Percentiles rank a stretch among this genome's conserved stretches.
phyloP scores from a whole-genome alignment of 2,888 invertebrate genomes.

The Spisula solida region DNA sequence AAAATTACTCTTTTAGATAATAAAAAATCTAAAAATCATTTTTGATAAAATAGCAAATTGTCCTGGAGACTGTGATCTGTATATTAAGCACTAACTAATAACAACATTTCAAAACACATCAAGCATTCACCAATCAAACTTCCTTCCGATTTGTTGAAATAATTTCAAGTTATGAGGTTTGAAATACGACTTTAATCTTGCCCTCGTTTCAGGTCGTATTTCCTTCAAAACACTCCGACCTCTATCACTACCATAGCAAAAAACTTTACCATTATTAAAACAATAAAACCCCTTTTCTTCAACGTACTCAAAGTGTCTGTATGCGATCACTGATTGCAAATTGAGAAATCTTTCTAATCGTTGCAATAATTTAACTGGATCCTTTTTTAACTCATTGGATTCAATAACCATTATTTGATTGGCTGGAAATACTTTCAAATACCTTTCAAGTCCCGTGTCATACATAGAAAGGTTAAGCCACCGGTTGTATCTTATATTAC shows the following conservation, averaged over 20 bases:
- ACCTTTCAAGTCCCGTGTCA: constrained; percentile 23
- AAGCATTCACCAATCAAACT: not conserved
- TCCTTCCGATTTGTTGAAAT: not conserved
- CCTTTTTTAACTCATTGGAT: constrained; percentile 27
- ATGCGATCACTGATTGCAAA: constrained; percentile 70
- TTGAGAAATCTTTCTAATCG: constrained; percentile 79
- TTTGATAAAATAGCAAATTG: too few species aligned
- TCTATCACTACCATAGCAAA: not conserved
- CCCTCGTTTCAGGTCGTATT: not conserved
- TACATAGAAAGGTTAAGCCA: constrained; percentile 24
- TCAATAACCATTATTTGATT: constrained; percentile 51
- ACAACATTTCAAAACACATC: too few species aligned
- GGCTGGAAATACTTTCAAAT: constrained; percentile 23
- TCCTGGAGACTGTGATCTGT: too few species aligned
- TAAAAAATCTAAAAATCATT: too few species aligned
- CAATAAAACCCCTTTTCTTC: constrained; percentile 5
- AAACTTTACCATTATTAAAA: not conserved
- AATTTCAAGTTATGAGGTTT: constrained; percentile 34
- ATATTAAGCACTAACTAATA: too few species aligned
- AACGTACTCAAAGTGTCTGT: constrained; percentile 96
- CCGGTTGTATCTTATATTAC: not conserved
- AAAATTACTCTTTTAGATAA: too few species aligned
- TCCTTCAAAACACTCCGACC: not conserved
- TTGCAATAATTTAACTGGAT: constrained; percentile 20
- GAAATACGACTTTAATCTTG: constrained; percentile 2